A percentile compares a stretch with the other conserved stretches of the same genome.
These are phyloP conservation scores for Dryas iulia DNA, from an alignment of 1,140 invertebrate species.

Conservation along the genomic window DNA sequence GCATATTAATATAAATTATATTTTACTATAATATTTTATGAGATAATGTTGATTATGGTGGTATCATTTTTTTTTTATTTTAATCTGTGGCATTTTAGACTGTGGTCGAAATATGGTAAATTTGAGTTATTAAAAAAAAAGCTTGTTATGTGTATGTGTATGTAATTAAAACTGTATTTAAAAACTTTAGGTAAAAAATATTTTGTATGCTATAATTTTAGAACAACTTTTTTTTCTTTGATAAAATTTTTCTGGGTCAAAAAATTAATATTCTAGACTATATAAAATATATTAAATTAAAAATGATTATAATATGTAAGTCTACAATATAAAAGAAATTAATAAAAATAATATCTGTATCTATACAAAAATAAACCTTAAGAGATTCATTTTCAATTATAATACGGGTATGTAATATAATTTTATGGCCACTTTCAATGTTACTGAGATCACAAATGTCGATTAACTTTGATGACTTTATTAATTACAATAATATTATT, in stretches of 20 bases:
- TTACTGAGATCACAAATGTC: not conserved
- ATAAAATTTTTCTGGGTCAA: too few species aligned
- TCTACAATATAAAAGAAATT: not conserved
- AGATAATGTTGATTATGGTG: not conserved
- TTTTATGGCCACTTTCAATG: not conserved
- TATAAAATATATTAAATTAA: too few species aligned
- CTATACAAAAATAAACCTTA: not conserved
- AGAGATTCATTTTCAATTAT: not conserved
- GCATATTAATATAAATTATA: slow-evolving; percentile 13
- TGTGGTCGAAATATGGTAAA: not conserved
- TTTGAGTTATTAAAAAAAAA: too few species aligned
- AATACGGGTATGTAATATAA: not conserved
- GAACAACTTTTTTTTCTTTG: too few species aligned
- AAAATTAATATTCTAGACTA: too few species aligned
- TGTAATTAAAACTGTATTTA: too few species aligned
- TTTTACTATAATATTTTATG: not conserved
- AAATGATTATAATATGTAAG: too few species aligned
- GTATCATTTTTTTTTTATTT: not conserved
- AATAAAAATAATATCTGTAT: not conserved
- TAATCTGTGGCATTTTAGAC: not conserved
- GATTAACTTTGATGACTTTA: not conserved
- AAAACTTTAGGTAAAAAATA: too few species aligned
- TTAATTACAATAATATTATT: slow-evolving; percentile 1
- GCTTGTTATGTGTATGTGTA: too few species aligned
- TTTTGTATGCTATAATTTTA: too few species aligned